Evolutionary conservation across 35 echinoderm and acorn worm genomes (phyloP), one percentile per base, ranked within the genome.

Genomic region (Heliocidaris erythrogramma): DNA sequence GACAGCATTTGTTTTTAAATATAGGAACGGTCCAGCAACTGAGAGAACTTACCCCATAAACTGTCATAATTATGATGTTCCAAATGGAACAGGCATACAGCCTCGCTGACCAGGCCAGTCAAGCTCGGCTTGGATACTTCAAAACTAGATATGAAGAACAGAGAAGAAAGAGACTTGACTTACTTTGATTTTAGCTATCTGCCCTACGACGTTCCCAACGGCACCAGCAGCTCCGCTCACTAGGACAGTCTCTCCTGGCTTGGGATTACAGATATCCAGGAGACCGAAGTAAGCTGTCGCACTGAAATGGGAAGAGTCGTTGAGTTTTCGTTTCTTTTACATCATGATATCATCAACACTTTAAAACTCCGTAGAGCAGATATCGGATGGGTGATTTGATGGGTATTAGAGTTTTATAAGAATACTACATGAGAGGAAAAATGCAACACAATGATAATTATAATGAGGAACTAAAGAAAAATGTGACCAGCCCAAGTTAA

Each of bases 171-270:
- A 56, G 52, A 13, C 27, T 47, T 31, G 8, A 61, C 60, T 97
- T 85, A 97, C 97, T 86, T 96, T 94, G 47, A 97, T 97, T 59
- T 97, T 97, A 9, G 89, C 97, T 27, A 97, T 92, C 78, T 97
- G 97, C 31, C 97, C 97, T 49, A 97, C 97, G 12, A 96, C 90
- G 85, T 69, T 92, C 4, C 97, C 97, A 16, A 97, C 97, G 0
- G 97, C 97, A 18, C 97, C 97, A 17, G 97, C 95, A 18, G 97
- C 97, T 90, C 86, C 97, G 48, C 94, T 97, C 8, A 97, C 97
- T 7, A 96, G 93, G 30, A 97, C 71, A 30, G 97, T 97, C 49
- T 97, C 97, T 14, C 86, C 93, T 27, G 88, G 27, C 42, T 97
- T 96, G 1, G 95, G 88, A 4, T 95, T 30, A 14, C 32, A 78